Conservation (phyloP, 2,797 vertebrate species). For the Lophius americanus region DNA sequence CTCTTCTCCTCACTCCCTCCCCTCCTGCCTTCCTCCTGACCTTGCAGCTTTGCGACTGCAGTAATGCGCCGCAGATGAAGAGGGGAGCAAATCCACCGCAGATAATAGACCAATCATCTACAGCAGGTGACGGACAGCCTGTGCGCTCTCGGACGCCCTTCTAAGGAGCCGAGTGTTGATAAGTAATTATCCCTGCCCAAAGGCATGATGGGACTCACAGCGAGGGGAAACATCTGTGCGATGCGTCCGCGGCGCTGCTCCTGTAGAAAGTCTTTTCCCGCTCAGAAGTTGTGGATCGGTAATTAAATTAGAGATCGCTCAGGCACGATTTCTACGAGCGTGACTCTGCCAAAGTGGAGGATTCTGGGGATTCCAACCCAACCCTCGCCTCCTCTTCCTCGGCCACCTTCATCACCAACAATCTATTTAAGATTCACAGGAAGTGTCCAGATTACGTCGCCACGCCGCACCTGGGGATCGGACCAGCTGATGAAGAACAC, state of each 20-base stretch:
- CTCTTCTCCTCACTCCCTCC: neutral
- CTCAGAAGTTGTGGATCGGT: constrained; percentile 73
- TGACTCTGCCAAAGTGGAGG: constrained; percentile 22
- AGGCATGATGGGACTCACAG: constrained; percentile 73
- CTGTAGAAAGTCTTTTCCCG: constrained; percentile 38
- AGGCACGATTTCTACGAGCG: constrained; percentile 26
- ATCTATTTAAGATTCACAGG: constrained; percentile 52
- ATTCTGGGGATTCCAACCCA: constrained; percentile 42
- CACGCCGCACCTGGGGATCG: constrained; percentile 41
- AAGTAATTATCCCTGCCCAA: constrained; percentile 77
- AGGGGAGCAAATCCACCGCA: constrained; percentile 72
- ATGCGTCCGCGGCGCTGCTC: constrained; percentile 63
- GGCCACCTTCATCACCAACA: constrained; percentile 43
- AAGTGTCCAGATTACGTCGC: constrained; percentile 33
- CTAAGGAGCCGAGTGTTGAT: constrained; percentile 72
- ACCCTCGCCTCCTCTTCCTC: constrained; percentile 20
- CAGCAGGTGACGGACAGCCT: constrained; percentile 71
- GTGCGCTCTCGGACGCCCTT: constrained; percentile 66
- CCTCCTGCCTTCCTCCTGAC: constrained; percentile 70
- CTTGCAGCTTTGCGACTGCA: constrained; percentile 73
- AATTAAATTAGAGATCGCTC: constrained; percentile 72
- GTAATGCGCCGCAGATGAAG: constrained; percentile 74
- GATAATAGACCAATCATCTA: constrained; percentile 79
- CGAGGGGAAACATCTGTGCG: constrained; percentile 61
- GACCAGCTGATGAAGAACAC: constrained; percentile 17